Evolutionary conservation across 2,113 vertebrate genomes (phyloP), one percentile per base, ranked within the genome.

Genomic region (Bubo bubo): DNA sequence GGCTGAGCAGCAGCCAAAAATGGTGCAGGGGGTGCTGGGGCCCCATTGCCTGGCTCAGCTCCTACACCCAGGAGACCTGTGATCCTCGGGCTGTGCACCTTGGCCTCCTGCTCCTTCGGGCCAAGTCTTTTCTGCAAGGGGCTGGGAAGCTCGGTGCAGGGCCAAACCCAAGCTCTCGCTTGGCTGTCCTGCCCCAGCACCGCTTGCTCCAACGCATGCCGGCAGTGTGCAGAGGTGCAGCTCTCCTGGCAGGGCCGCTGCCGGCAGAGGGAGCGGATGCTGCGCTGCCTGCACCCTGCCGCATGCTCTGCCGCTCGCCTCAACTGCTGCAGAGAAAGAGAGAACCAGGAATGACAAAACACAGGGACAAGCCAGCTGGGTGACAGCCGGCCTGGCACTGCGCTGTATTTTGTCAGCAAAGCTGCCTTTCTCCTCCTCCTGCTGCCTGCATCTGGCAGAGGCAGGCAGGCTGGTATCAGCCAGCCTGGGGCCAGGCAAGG

Each of bases 241-340:
- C 86, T 27, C 41, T 64, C 47, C 58, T 50, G 34, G 56, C 32
- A 21, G 52, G 26, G 24, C 82, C 6, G 70, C 71, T 6, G n/a
- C 91, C 86, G 18, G 79, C 72, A 88, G 94, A 83, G 96, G 92
- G 96, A 95, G 95, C 6, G 32, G 67, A 10, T 20, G 82, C 81
- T n/a, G 64, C 7, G 2, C 77, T 55, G 41, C 66, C 60, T 47
- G 68, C 72, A 12, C 23, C 35, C 28, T 14, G 13, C 91, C 8
- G 41, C 67, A 13, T 32, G 88, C 6, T 1, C 87, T 82, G 71
- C 87, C 11, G 24, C 81, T 60, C 15, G 4, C 58, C 32, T 80
- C 4, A 0, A 59, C 64, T 79, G 64, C 75, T 76, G 81, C 56
- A 64, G 87, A 97, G 93, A 91, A 87, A 94, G 95, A 97, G 96